A percentile compares a stretch with the other conserved stretches of the same genome.
These are phyloP conservation scores for Beroe ovata DNA, from an alignment of 37 sponge, comb jelly and placozoan species.

Conservation along the genomic window DNA sequence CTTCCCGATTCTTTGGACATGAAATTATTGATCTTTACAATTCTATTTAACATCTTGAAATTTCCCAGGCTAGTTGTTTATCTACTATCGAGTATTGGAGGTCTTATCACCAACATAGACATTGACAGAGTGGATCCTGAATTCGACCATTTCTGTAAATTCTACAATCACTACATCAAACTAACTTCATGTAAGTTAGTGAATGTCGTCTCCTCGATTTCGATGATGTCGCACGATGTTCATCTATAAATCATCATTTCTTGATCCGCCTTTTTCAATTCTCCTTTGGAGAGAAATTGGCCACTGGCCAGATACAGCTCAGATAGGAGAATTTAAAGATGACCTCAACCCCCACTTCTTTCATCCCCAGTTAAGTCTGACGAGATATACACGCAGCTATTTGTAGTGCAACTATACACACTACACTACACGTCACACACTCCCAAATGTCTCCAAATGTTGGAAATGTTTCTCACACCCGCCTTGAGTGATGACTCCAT, in stretches of 20 bases:
- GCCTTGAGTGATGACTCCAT: not conserved
- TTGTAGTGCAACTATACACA: conserved; percentile 47
- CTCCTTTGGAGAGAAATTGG: no score
- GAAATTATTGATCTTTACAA: no score
- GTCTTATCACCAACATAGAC: conserved; percentile 27
- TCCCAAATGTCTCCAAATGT: not conserved
- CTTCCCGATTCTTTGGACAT: no score
- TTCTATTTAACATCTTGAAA: no score
- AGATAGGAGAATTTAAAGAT: no score
- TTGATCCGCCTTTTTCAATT: not conserved
- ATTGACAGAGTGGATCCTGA: conserved; percentile 20
- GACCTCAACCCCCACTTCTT: no score
- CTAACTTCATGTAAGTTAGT: conserved; percentile 40
- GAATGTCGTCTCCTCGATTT: not conserved
- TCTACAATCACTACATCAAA: conserved; percentile 50
- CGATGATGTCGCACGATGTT: no score
- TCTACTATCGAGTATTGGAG: conserved; percentile 34
- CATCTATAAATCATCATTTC: no score
- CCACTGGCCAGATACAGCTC: no score
- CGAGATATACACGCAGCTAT: conserved; percentile 19
- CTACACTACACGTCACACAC: not conserved
- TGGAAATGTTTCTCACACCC: conserved; percentile 6
- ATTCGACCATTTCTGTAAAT: conserved; percentile 10
- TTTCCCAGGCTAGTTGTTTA: conserved; percentile 28
- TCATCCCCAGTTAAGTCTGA: conserved; percentile 30